Conservation (phyloP, 2,113 vertebrate species). For the Callithrix jacchus region DNA sequence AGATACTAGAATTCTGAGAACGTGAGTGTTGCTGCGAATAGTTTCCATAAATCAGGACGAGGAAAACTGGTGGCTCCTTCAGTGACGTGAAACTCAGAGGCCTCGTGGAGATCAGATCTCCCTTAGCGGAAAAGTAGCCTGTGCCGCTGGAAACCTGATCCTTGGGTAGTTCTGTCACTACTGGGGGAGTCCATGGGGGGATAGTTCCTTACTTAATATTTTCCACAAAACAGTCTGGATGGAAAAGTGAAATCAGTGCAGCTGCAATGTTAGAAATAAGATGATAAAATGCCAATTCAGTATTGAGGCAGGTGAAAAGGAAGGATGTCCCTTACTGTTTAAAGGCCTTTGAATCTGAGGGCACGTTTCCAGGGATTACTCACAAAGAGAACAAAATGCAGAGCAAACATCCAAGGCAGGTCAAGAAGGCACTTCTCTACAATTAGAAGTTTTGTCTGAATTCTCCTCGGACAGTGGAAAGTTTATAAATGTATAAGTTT, state of each 20-base stretch:
- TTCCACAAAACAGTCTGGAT: not conserved
- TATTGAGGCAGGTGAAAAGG: not conserved
- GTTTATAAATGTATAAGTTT: not conserved
- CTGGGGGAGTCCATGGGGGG: not conserved
- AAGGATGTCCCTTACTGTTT: not conserved
- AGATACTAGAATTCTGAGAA: not conserved
- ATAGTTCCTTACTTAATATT: not conserved
- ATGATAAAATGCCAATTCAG: not conserved
- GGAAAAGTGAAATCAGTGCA: not conserved
- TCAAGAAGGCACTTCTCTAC: not conserved
- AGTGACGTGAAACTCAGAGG: not conserved
- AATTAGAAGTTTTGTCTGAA: not conserved
- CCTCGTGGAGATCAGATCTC: not conserved
- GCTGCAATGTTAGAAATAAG: slow-evolving; percentile 7
- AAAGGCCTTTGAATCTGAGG: not conserved
- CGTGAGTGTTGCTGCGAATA: not conserved
- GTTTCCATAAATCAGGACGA: not conserved
- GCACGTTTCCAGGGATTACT: not conserved
- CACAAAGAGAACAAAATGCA: not conserved
- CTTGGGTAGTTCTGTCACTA: not conserved
- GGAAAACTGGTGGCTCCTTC: not conserved
- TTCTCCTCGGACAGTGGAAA: not conserved
- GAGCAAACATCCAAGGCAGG: not conserved
- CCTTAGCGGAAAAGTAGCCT: not conserved
- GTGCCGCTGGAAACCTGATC: not conserved